Conservation (phyloP, 2,797 vertebrate genomes). For the Rhinophrynus dorsalis region DNA sequence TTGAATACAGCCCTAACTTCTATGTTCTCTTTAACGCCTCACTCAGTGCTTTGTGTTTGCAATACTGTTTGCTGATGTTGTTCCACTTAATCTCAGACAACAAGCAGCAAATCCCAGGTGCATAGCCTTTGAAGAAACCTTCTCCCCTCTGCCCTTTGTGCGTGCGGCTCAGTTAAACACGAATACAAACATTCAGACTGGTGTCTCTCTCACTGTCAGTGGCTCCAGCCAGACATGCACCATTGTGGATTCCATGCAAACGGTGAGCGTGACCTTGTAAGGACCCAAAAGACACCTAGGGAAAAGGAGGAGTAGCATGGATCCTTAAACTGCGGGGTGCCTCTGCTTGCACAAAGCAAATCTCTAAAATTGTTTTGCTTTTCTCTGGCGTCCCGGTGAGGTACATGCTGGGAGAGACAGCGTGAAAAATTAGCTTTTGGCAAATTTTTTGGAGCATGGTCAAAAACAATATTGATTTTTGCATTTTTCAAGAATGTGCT, state of each 20-base stretch:
- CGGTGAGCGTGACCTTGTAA: slow-evolving; percentile 29
- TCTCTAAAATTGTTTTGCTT: slow-evolving; percentile 42
- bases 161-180: slow-evolving; percentile 38
- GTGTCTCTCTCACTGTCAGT: slow-evolving; percentile 21
- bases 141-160: slow-evolving; percentile 26
- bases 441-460: slow-evolving; percentile 48
- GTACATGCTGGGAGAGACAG: slow-evolving; percentile 41
- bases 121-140: slow-evolving; percentile 26
- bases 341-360: slow-evolving; percentile 20
- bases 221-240: slow-evolving; percentile 7
- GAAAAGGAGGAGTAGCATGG: slow-evolving; percentile 26
- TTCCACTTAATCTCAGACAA: slow-evolving; percentile 48
- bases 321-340: slow-evolving; percentile 12
- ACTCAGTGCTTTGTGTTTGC: slow-evolving; percentile 28
- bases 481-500: slow-evolving; percentile 4
- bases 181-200: slow-evolving; percentile 29
- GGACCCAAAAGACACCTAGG: slow-evolving; percentile 23
- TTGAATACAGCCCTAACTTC: neutral
- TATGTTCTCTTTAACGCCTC: slow-evolving; percentile 1
- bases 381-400: slow-evolving; percentile 36
- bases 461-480: slow-evolving; percentile 43
- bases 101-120: slow-evolving; percentile 41
- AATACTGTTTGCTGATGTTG: slow-evolving; percentile 32
- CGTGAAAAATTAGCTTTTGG: slow-evolving; percentile 43
- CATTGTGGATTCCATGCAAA: slow-evolving; percentile 20